Conservation (phyloP, 2,113 vertebrate genomes). For the Trogon melanurus region DNA sequence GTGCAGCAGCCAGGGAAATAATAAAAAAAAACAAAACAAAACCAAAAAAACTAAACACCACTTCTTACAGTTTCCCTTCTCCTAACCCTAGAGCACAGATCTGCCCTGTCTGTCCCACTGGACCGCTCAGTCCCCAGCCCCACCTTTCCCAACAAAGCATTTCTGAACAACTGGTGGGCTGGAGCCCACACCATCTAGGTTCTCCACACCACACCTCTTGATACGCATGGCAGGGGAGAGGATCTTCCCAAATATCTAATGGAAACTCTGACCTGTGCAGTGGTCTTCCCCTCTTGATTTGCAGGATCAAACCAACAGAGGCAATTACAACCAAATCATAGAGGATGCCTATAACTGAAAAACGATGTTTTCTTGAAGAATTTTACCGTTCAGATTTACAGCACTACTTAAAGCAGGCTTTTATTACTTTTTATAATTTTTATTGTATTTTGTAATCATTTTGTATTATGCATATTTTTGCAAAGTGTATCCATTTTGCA, state of each 20-base stretch:
- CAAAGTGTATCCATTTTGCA: background rate
- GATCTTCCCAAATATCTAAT: background rate
- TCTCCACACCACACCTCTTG: background rate
- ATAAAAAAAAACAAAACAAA: background rate
- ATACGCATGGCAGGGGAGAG: background rate
- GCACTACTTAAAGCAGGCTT: background rate
- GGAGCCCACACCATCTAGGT: fast-evolving
- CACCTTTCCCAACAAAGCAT: background rate
- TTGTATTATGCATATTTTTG: background rate
- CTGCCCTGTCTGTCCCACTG: background rate
- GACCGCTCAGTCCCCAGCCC: background rate
- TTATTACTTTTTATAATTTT: background rate
- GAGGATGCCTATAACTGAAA: background rate
- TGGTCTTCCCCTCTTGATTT: background rate
- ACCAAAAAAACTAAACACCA: too few species aligned
- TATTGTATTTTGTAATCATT: background rate
- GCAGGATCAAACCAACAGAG: background rate
- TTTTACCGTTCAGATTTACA: background rate
- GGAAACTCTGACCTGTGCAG: background rate
- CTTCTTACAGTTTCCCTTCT: background rate
- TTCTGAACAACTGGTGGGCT: background rate
- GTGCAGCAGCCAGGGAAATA: background rate
- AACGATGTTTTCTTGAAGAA: background rate
- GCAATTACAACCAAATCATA: background rate
- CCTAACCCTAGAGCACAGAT: background rate